These are phyloP conservation scores for Gymnodraco acuticeps DNA, from an alignment of 2,797 vertebrate genomes.

Conservation along the genomic window DNA sequence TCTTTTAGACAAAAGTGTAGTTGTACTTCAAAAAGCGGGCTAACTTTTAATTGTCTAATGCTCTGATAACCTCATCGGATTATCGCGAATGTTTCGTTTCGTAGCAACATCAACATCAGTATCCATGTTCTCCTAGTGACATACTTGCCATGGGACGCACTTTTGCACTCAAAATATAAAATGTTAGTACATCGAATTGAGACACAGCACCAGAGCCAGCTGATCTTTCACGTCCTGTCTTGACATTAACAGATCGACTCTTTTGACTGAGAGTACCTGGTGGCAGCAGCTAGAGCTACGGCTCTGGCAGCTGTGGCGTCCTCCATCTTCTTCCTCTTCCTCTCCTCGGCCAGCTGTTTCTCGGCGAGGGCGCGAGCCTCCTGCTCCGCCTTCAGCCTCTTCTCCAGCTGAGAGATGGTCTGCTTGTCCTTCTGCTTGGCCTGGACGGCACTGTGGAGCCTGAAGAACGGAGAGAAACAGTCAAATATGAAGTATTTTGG, in stretches of 20 bases:
- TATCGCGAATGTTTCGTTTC: too few species aligned
- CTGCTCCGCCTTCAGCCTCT: conserved; percentile 96
- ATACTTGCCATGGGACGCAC: too few species aligned
- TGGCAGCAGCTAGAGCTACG: conserved; percentile 93
- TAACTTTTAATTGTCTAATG: too few species aligned
- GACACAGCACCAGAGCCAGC: background rate
- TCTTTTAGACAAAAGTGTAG: too few species aligned
- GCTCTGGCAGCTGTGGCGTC: conserved; percentile 95
- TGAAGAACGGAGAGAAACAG: conserved; percentile 50
- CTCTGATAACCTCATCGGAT: too few species aligned
- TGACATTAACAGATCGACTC: background rate
- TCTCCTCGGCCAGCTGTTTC: conserved; percentile 96
- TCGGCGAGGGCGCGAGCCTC: conserved; percentile 93
- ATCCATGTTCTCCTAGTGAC: too few species aligned
- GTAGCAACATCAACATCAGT: too few species aligned
- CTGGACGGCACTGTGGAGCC: conserved; percentile 96
- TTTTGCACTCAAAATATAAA: too few species aligned
- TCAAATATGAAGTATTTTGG: background rate
- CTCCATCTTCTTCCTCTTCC: conserved; percentile 97
- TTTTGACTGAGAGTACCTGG: conserved; percentile 83
- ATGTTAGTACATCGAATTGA: too few species aligned
- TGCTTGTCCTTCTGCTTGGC: conserved; percentile 99
- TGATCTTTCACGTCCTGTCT: background rate
- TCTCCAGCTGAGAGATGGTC: conserved; percentile 96
- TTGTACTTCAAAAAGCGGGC: too few species aligned